phyloP scores from a whole-genome alignment of 2,888 invertebrate species.

The Saturnia pavonia region DNA sequence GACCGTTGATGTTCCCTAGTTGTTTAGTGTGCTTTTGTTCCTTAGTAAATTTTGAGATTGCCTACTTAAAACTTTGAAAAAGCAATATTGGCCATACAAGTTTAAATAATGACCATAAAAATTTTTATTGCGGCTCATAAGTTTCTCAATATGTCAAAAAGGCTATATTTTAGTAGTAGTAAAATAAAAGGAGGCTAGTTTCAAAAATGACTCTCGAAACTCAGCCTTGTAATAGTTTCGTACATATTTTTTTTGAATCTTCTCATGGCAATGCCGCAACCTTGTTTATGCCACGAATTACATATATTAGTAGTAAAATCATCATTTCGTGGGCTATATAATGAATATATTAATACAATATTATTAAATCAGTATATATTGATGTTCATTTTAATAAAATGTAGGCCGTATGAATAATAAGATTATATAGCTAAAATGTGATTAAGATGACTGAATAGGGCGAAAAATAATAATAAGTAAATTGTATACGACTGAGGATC shows the following conservation, averaged over 20 bases:
- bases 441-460: neutral
- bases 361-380: neutral
- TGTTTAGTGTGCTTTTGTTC: neutral
- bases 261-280: neutral
- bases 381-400: neutral
- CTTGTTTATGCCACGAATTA: conserved; percentile 2
- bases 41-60: too few species aligned
- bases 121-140: neutral
- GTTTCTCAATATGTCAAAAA: neutral
- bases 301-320: conserved; percentile 3
- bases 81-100: too few species aligned
- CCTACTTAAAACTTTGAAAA: too few species aligned
- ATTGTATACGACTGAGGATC: neutral
- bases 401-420: conserved; percentile 1
- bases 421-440: neutral
- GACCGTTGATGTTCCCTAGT: neutral
- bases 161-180: neutral
- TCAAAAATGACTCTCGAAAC: neutral
- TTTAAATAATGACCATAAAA: too few species aligned
- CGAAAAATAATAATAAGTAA: neutral
- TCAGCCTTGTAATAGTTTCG: neutral
- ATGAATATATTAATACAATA: conserved; percentile 7
- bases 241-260: neutral
- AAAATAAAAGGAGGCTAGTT: neutral
- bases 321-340: neutral